Evolutionary conservation across 2,888 invertebrate genomes (phyloP).

Genomic region (Drosophila picticornis): DNA sequence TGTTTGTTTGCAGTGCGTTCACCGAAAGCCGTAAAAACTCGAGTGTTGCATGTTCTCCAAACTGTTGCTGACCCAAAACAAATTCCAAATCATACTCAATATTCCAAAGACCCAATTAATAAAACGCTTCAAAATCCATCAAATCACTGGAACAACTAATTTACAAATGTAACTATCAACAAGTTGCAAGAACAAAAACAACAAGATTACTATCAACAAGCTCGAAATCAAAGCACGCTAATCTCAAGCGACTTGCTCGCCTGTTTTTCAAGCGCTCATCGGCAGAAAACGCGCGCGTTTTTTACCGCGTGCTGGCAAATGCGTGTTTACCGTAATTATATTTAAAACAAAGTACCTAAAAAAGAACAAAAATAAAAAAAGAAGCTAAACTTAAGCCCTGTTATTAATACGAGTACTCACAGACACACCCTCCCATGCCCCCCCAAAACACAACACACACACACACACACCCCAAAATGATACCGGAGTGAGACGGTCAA

Average conservation of each 20-base stretch:
- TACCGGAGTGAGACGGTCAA: background rate
- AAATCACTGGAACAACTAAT: slow-evolving; percentile 4
- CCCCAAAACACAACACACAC: slow-evolving; percentile 13
- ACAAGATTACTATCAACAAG: slow-evolving; percentile 10
- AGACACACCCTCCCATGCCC: slow-evolving; percentile 30
- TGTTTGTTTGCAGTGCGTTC: slow-evolving; percentile 20
- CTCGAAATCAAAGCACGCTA: slow-evolving; percentile 19
- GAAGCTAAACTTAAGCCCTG: slow-evolving; percentile 44
- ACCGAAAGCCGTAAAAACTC: slow-evolving; percentile 20
- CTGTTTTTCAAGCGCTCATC: slow-evolving; percentile 49
- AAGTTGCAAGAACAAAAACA: slow-evolving; percentile 35
- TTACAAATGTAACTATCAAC: slow-evolving; percentile 23
- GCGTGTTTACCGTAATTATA: slow-evolving; percentile 83
- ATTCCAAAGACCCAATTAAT: background rate
- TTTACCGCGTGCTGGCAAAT: slow-evolving; percentile 66
- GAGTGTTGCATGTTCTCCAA: slow-evolving; percentile 26
- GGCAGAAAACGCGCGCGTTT: slow-evolving; percentile 52
- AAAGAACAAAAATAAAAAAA: slow-evolving; percentile 35
- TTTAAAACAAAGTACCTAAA: slow-evolving; percentile 46
- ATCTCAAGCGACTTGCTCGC: slow-evolving; percentile 50
- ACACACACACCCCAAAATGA: slow-evolving; percentile 6
- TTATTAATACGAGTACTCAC: slow-evolving; percentile 61
- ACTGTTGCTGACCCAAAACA: slow-evolving; percentile 35
- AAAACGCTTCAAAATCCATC: background rate
- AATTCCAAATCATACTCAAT: background rate